Evolutionary conservation across 2,797 vertebrate species (phyloP).

Genomic region (Sebastes steindachneri): DNA sequence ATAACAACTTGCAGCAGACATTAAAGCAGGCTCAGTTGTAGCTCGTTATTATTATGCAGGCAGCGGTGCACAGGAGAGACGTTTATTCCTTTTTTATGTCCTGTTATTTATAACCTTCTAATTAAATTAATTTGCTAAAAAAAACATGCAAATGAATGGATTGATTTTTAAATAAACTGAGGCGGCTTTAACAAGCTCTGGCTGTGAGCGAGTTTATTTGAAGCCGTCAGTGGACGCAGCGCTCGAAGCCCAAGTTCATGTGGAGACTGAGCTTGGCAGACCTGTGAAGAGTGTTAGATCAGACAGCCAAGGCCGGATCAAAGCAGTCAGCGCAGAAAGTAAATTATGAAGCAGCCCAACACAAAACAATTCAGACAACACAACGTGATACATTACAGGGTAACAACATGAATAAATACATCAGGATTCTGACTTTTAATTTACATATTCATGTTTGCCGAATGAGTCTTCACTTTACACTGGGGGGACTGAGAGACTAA

Average conservation of each 20-base stretch:
- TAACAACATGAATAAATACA: constrained; percentile 10
- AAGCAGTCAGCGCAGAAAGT: constrained; percentile 20
- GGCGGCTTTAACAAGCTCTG: constrained; percentile 33
- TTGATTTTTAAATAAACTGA: constrained; percentile 45
- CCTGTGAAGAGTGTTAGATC: constrained; percentile 9
- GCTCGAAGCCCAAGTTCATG: constrained; percentile 12
- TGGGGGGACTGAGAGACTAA: neutral
- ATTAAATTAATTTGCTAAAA: constrained; percentile 46
- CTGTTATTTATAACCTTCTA: constrained; percentile 45
- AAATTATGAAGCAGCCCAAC: neutral
- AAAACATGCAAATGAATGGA: constrained; percentile 1
- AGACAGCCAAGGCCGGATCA: constrained; percentile 16
- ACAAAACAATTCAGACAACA: constrained; percentile 17
- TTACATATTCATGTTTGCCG: constrained; percentile 39
- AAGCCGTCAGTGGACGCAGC: constrained; percentile 9
- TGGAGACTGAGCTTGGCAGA: neutral
- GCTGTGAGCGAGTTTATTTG: constrained; percentile 51
- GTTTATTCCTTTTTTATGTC: constrained; percentile 38
- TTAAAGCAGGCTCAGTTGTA: neutral
- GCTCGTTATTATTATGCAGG: constrained; percentile 25
- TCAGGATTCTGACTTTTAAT: constrained; percentile 26
- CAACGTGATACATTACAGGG: neutral
- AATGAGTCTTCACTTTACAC: constrained; percentile 11
- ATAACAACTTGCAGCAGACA: constrained; percentile 4
- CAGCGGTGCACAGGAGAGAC: constrained; percentile 8